These are phyloP conservation scores for Bombus picipes DNA, from an alignment of 1,140 invertebrate genomes.

Conservation along the genomic window DNA sequence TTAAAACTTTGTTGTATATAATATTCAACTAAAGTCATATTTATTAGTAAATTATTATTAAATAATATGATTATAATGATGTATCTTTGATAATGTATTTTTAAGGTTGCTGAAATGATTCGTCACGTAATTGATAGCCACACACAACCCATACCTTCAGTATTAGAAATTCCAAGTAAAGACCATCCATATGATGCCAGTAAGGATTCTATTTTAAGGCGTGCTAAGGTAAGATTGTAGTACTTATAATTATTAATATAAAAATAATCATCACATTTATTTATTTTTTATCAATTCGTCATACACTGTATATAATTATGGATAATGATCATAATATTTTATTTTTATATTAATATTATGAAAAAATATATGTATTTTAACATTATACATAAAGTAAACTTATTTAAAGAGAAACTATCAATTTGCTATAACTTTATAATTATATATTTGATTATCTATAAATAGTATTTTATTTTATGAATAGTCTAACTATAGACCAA, in stretches of 20 bases:
- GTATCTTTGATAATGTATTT: slow-evolving; percentile 10
- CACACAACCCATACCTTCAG: slow-evolving; percentile 95
- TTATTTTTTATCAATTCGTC: neutral
- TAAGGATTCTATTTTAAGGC: slow-evolving; percentile 98
- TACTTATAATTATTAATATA: neutral
- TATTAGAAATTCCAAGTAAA: slow-evolving; percentile 99
- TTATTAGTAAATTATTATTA: neutral
- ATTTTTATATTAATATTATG: neutral
- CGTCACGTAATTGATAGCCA: slow-evolving; percentile 98
- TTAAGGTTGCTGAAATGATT: slow-evolving; percentile 97
- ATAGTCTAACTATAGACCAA: too few relatives aligned
- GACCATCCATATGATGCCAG: slow-evolving; percentile 99
- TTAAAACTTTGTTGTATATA: neutral
- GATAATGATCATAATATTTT: neutral
- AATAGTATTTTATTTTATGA: neutral
- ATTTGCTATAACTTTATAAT: neutral
- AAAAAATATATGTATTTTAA: neutral
- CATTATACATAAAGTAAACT: neutral
- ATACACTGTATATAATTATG: neutral
- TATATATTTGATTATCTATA: neutral
- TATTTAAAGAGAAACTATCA: neutral
- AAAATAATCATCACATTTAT: neutral
- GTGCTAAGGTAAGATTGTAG: slow-evolving; percentile 90
- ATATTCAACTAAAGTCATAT: neutral
- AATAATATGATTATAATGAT: neutral